Base-by-base conservation (phyloP, 2,113 vertebrate genomes). In the Phalacrocorax brasilianus region DNA sequence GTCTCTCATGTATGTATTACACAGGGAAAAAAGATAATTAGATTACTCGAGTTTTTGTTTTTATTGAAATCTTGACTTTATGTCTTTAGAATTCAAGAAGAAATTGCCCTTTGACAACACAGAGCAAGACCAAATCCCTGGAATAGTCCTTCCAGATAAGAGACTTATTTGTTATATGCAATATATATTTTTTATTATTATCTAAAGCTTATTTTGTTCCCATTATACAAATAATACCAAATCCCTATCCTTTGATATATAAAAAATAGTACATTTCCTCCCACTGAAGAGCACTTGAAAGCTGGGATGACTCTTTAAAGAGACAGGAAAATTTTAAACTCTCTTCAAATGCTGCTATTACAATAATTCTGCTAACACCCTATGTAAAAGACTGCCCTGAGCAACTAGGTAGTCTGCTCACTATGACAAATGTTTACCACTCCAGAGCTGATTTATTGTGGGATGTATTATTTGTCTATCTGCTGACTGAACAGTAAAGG, bases 371-470 rank as follows among this genome's bases (percentile, higher is more conserved):
- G 27, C 52, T 91, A 90, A 94, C 38, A 93, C 2, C 18, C 9
- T 82, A 50, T 21, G 6, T 91, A 88, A 92, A 93, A 85, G 44
- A 49, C 78, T 97, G 82, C 91, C 49, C 78, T 73, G 73, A 95
- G 63, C 78, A 97, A 13, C 32, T 32, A 58, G 92, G 88, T 65
- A 91, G 28, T 93, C 76, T 92, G 52, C 56, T 95, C 76, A 83
- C 94, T 84, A 47, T 94, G 71, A 89, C 72, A 84, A 85, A 87
- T 26, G 35, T 95, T 97, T 97, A 78, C 71, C 52, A 72, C 61
- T 76, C 53, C 72, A 88, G 45, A 75, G n/a, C 91, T 95, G 89
- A 68, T 96, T 95, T 92, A 89, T 81, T 76, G 50, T 88, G 68
- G 74, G 71, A 26, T 76, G 10, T 27, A 40, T 33, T 75, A 75